These are phyloP conservation scores for Malachius bipustulatus DNA, from an alignment of 2,888 invertebrate species.

Conservation along the genomic window DNA sequence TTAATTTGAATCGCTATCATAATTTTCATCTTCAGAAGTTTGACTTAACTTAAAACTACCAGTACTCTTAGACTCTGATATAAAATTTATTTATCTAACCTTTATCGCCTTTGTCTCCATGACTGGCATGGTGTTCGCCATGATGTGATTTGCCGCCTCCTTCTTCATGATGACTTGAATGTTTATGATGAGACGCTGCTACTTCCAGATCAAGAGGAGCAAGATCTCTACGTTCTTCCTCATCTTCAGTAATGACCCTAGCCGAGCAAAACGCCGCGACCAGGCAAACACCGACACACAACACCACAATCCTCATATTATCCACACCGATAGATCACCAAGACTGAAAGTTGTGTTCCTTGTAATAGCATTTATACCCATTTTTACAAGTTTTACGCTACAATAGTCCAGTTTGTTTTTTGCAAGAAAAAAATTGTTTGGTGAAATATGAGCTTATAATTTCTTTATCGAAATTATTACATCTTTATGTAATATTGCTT, in stretches of 20 bases:
- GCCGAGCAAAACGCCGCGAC: conserved; percentile 26
- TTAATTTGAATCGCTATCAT: no score
- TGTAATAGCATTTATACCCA: no score
- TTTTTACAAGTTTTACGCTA: conserved; percentile 26
- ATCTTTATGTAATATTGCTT: conserved; percentile 33
- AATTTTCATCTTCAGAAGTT: no score
- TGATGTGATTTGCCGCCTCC: conserved; percentile 62
- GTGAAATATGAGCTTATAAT: conserved; percentile 24
- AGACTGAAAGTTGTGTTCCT: conserved; percentile 10
- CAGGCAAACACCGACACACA: conserved; percentile 29
- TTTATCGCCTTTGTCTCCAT: conserved; percentile 68
- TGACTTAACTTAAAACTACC: no score
- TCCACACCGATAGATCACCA: conserved; percentile 12
- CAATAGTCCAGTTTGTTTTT: conserved; percentile 24
- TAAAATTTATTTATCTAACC: no score
- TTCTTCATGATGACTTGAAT: conserved; percentile 42
- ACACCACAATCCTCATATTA: conserved; percentile 29
- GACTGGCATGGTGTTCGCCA: conserved; percentile 53
- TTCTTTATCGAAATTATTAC: conserved; percentile 25
- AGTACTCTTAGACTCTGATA: no score
- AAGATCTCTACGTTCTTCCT: conserved; percentile 19
- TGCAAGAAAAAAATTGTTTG: conserved; percentile 18
- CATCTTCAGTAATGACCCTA: conserved; percentile 29
- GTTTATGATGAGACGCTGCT: conserved; percentile 36
- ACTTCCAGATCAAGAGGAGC: conserved; percentile 36